Base-by-base conservation (phyloP, 2,888 invertebrate species). In the Hipparchia sbordonii region DNA sequence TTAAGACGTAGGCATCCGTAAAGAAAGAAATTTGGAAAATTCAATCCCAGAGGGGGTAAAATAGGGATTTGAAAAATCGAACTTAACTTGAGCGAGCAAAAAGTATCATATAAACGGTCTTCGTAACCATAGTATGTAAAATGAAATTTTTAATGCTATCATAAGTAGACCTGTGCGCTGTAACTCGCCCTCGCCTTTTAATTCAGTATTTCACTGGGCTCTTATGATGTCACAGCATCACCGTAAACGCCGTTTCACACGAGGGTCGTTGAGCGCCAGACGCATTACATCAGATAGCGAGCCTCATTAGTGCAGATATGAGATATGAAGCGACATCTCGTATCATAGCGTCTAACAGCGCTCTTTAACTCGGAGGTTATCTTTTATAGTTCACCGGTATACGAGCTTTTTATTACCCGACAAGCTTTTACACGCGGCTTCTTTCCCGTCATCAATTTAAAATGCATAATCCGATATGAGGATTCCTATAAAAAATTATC, bases 271-370 rank as follows among this genome's bases (percentile, higher is more conserved):
- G 23, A 61, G 46, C 2, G 39, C 39, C 61, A 39, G 61, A 39
- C 45, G 6, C 61, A 61, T 61, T 61, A 61, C 45, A 45, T 12
- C 7, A 12, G 63, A 51, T 10, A 48, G 62, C 63, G 23, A 39
- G n/a, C 65, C 63, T 52, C 52, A 65, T 65, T 52, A 65, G 65
- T 10, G 48, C 63, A 39, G 62, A 12, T 52, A 33, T 33, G 12
- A 60, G 9, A 8, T 13, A 13, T 56, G n/a, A 13, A 6, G 7
- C 13, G 7, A 23, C 59, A 33, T 1, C 33, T 2, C 9, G 6
- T 33, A 7, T 59, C 4, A 23, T 59, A 13, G 7, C 33, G 10
- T 10, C 33, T 48, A 54, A 54, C 52, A 2, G 33, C 6, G 23
- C 13, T 13, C 56, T 57, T 23, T 57, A 7, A 57, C 56, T 13